These are phyloP conservation scores for Drosophila fungiperda DNA, from an alignment of 2,888 invertebrate species.

Conservation along the genomic window DNA sequence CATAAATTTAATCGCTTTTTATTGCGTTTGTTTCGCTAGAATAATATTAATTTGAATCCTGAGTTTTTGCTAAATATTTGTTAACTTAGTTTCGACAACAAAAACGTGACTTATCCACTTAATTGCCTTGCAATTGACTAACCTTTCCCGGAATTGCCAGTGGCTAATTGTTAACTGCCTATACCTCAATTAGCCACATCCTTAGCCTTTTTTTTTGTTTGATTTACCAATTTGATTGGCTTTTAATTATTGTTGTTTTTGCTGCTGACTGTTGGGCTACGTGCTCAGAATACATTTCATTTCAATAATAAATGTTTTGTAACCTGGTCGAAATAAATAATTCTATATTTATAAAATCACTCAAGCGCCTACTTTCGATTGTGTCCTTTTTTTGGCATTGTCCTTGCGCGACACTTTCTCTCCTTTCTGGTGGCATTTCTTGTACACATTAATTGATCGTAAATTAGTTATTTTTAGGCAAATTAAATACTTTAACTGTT, in stretches of 20 bases:
- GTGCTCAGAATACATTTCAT: conserved; percentile 47
- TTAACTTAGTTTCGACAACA: background rate
- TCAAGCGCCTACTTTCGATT: background rate
- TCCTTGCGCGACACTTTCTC: background rate
- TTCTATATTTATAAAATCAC: conserved; percentile 16
- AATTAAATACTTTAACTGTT: conserved; percentile 50
- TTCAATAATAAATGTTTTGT: conserved; percentile 37
- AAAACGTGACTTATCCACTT: conserved; percentile 10
- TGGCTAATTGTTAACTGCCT: conserved; percentile 13
- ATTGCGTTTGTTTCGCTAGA: background rate
- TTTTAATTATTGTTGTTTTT: background rate
- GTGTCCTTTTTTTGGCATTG: background rate
- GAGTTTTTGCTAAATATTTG: background rate
- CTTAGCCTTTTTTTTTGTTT: conserved; percentile 5
- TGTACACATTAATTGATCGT: conserved; percentile 46
- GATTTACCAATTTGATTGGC: conserved; percentile 6
- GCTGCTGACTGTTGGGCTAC: conserved; percentile 24
- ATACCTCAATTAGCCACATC: background rate
- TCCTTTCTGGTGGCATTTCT: background rate
- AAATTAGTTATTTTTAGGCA: conserved; percentile 56
- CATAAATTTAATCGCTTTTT: background rate
- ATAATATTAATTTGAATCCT: background rate
- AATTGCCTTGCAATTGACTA: conserved; percentile 29
- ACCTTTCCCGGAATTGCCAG: background rate
- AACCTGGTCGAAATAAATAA: conserved; percentile 48